phyloP scores from a whole-genome alignment of 2,888 invertebrate genomes.

The Drosophila neutralis region DNA sequence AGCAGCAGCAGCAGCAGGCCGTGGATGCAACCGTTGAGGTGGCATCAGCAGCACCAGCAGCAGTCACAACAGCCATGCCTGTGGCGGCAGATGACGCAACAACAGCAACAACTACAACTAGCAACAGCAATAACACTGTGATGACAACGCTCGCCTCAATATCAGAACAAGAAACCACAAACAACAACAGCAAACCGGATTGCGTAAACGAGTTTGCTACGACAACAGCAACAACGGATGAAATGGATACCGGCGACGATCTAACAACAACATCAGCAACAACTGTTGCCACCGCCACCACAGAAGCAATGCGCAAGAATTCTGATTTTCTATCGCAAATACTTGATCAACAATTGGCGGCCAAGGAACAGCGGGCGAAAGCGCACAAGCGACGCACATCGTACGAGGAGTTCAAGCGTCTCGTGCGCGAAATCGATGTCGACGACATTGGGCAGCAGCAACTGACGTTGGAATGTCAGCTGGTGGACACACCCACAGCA shows the following conservation, averaged over 20 bases:
- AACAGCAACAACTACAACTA: constrained; percentile 35
- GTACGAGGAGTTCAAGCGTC: constrained; percentile 85
- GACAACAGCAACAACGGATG: constrained; percentile 54
- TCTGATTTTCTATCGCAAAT: constrained; percentile 84
- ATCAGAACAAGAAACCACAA: constrained; percentile 81
- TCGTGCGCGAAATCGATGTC: constrained; percentile 83
- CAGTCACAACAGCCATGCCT: constrained; percentile 28
- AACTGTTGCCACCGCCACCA: constrained; percentile 59
- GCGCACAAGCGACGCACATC: constrained; percentile 84
- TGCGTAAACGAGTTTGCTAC: constrained; percentile 76
- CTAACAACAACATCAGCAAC: constrained; percentile 53
- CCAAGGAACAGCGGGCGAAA: constrained; percentile 82
- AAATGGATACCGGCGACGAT: constrained; percentile 81
- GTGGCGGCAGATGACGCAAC: constrained; percentile 64
- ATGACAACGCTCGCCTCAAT: constrained; percentile 80
- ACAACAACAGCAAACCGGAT: constrained; percentile 69
- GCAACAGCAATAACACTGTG: constrained; percentile 45
- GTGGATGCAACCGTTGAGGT: constrained; percentile 31
- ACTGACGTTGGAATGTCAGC: constrained; percentile 42
- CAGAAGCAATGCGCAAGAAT: constrained; percentile 83
- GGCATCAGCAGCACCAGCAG: constrained; percentile 13
- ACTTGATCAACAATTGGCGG: constrained; percentile 82
- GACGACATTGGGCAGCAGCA: constrained; percentile 43
- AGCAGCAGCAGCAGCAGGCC: constrained; percentile 42
- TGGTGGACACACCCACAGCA: constrained; percentile 44